Evolutionary conservation across 2,888 invertebrate genomes (phyloP), one percentile per base, ranked within the genome.

Genomic region (Autographa pulchrina): DNA sequence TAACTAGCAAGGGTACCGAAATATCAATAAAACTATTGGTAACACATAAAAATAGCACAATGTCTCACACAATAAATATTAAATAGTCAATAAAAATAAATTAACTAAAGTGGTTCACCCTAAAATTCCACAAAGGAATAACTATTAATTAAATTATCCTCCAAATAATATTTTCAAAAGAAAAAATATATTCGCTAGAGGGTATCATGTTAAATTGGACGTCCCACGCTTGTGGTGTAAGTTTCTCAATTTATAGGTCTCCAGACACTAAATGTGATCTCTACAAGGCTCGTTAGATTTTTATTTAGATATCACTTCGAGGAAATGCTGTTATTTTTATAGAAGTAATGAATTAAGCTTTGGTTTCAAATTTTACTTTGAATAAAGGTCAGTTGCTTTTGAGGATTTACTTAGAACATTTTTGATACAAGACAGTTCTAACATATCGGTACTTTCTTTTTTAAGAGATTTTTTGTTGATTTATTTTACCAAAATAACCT

Each of bases 161-260:
- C 32, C 56, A 41, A 52, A 48, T 62, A 75, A 77, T 11, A 74
- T 69, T 70, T 43, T 74, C 65, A 9, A 35, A 66, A 54, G 59
- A 48, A 73, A 78, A 79, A 75, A 78, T 71, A 65, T 81, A 74
- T 79, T 74, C 79, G 65, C 82, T 64, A 58, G 80, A 77, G 77
- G 82, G 89, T 92, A 85, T 93, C 93, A 84, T 84, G 83, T 93
- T 93, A 90, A 90, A 91, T 92, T 90, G 89, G 89, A 79, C 74
- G 80, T 72, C 81, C 83, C 85, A 81, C 84, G 80, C 77, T 68
- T 65, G 62, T 25, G 86, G 86, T 85, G 86, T 89, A 82, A 63
- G 62, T 69, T 87, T 85, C 82, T 71, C 84, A 87, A 93, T 93
- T 92, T 93, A 93, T 92, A 68, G 89, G 87, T 82, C 93, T 90